Evolutionary conservation across 2,113 vertebrate species (phyloP).

Genomic region (Ceuthmochares aereus): DNA sequence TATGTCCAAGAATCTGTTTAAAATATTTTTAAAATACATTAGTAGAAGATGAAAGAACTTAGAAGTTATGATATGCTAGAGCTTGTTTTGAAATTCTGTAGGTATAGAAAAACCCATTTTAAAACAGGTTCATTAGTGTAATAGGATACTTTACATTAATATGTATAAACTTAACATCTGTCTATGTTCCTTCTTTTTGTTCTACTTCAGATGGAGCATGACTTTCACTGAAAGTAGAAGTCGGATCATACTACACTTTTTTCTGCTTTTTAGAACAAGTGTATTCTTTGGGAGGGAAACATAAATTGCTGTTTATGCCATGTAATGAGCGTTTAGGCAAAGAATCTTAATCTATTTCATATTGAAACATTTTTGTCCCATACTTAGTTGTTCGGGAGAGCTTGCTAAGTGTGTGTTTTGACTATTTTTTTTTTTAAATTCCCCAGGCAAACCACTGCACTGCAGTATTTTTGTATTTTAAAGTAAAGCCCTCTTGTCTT

Average conservation of each 20-base stretch:
- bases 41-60: slow-evolving; percentile 46
- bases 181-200: not conserved
- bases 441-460: not conserved
- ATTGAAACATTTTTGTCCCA: not conserved
- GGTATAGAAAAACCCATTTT: slow-evolving; percentile 27
- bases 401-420: not conserved
- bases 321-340: not conserved
- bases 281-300: not conserved
- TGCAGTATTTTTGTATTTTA: not conserved
- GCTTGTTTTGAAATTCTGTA: slow-evolving; percentile 63
- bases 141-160: slow-evolving; percentile 51
- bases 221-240: slow-evolving; percentile 19
- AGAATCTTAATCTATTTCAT: not conserved
- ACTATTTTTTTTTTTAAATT: not conserved
- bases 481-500: not conserved
- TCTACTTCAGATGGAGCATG: not conserved
- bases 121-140: slow-evolving; percentile 41
- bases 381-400: not conserved
- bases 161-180: slow-evolving; percentile 48
- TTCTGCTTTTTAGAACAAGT: not conserved
- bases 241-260: not conserved
- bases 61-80: slow-evolving; percentile 29
- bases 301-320: not conserved
- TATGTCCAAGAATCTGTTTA: slow-evolving; percentile 33
- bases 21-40: slow-evolving; percentile 43